Evolutionary conservation across 2,113 vertebrate species (phyloP).

Genomic region (Chamaetylas fuelleborni): DNA sequence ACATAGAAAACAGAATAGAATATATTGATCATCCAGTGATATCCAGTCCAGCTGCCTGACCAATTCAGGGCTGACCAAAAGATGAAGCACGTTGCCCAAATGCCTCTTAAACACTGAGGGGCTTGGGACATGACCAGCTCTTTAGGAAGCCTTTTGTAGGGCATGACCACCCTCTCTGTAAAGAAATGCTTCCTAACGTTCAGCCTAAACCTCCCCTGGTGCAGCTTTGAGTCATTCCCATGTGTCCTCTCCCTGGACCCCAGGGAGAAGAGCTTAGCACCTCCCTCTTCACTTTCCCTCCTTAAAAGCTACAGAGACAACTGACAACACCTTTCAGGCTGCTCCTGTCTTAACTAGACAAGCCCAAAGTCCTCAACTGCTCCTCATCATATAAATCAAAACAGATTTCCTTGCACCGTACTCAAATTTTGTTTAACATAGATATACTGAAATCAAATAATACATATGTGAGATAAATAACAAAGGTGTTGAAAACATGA

Average conservation of each 20-base stretch:
- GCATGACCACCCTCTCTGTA: not conserved
- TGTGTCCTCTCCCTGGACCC: rapidly evolving
- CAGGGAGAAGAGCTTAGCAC: not conserved
- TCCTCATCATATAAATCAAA: not conserved
- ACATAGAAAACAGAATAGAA: not conserved
- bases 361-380: not conserved
- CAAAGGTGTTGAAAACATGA: not conserved
- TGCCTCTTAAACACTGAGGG: not conserved
- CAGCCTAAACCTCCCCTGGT: not conserved
- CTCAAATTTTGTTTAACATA: not conserved
- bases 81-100: not conserved
- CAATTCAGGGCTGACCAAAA: not conserved
- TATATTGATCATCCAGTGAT: not conserved
- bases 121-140: not conserved
- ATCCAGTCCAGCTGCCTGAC: not conserved
- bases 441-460: not conserved
- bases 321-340: not conserved
- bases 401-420: not conserved
- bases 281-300: not conserved
- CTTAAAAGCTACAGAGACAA: not conserved
- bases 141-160: not conserved
- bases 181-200: not conserved
- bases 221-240: not conserved
- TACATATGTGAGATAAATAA: not conserved
- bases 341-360: not conserved